phyloP scores from a whole-genome alignment of 2,113 vertebrate genomes.

The Ciconia boyciana region DNA sequence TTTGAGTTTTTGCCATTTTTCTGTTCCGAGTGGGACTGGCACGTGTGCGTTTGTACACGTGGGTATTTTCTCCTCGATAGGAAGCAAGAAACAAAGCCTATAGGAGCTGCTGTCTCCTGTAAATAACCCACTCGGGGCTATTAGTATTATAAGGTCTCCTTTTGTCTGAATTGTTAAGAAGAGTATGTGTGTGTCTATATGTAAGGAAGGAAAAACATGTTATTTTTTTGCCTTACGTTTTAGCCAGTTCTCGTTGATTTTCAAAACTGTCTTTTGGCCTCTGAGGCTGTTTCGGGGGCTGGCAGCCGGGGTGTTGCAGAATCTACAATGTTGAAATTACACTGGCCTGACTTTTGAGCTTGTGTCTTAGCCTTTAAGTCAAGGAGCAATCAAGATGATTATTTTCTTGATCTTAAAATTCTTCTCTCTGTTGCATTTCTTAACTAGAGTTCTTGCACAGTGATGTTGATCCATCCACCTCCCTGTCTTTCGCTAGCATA shows the following conservation, averaged over 20 bases:
- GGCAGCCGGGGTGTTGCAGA: background rate
- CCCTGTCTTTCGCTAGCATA: background rate
- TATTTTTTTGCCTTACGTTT: accelerated
- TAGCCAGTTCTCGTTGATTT: background rate
- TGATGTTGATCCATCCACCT: background rate
- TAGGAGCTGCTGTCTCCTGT: background rate
- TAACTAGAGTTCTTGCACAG: accelerated
- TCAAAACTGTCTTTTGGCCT: background rate
- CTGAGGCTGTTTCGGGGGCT: background rate
- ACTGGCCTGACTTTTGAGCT: background rate
- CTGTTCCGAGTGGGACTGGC: background rate
- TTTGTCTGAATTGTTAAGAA: background rate
- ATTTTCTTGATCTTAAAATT: background rate
- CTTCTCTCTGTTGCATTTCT: background rate
- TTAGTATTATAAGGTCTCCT: background rate
- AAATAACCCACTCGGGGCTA: background rate
- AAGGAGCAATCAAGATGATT: background rate
- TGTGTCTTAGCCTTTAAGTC: background rate
- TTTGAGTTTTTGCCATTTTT: background rate
- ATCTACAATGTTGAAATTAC: accelerated
- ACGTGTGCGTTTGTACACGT: accelerated
- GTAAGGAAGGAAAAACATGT: accelerated
- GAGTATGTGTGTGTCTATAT: background rate
- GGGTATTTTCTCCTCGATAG: background rate
- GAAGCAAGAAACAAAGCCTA: background rate